Evolutionary conservation across 1,140 invertebrate genomes (phyloP).

Genomic region (Asobara japonica): DNA sequence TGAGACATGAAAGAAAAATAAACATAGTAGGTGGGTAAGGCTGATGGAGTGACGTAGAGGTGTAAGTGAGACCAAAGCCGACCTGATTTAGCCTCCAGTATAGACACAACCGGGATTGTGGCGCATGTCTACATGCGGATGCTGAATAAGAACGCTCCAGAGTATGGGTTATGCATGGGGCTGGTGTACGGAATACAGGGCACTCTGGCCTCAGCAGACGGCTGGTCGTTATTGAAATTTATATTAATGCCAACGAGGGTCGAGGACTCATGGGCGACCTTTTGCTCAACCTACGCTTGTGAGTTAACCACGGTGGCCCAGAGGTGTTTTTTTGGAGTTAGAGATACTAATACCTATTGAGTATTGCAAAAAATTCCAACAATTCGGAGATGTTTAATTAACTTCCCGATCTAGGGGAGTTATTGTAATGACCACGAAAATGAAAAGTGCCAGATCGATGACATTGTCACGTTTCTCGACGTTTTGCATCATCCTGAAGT

Average conservation of each 20-base stretch:
- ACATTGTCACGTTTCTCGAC: too few relatives aligned
- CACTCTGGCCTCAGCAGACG: slow-evolving; percentile 38
- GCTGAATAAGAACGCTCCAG: background rate
- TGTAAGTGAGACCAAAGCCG: background rate
- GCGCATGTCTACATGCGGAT: slow-evolving; percentile 15
- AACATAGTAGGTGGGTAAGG: background rate
- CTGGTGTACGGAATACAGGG: slow-evolving; percentile 23
- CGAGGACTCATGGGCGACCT: slow-evolving; percentile 35
- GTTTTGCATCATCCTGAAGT: too few relatives aligned
- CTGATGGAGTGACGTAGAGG: slow-evolving; percentile 21
- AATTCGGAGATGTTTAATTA: too few relatives aligned
- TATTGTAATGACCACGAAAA: too few relatives aligned
- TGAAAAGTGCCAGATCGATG: too few relatives aligned
- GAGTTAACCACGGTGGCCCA: background rate
- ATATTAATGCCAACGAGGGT: slow-evolving; percentile 46
- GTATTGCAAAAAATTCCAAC: too few relatives aligned
- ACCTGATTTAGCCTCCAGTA: slow-evolving; percentile 1
- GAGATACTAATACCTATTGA: too few relatives aligned
- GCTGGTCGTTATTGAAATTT: slow-evolving; percentile 50
- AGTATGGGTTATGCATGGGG: slow-evolving; percentile 24
- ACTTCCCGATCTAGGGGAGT: too few relatives aligned
- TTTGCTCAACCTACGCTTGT: slow-evolving; percentile 24
- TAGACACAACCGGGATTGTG: background rate
- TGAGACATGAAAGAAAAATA: background rate
- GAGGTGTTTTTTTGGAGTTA: too few relatives aligned